A percentile compares a stretch with the other conserved stretches of the same genome.
These are phyloP conservation scores for Cenopis cana DNA, from an alignment of 2,888 invertebrate species.

Conservation along the genomic window DNA sequence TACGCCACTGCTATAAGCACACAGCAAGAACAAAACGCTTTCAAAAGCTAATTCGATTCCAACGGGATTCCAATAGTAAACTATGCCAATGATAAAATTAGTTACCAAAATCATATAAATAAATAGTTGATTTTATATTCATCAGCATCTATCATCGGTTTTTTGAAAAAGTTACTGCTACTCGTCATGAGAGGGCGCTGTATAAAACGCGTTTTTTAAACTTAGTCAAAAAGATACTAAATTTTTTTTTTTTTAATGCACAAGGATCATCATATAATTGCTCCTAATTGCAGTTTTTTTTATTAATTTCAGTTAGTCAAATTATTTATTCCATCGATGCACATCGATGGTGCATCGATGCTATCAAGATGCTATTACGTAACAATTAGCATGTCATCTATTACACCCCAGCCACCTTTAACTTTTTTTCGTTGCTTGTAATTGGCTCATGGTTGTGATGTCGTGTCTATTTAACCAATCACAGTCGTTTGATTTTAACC, in stretches of 20 bases:
- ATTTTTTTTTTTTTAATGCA: too few relatives aligned
- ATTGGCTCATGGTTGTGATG: slow-evolving; percentile 1
- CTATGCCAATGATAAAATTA: neutral
- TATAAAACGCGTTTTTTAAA: neutral
- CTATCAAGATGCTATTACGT: slow-evolving; percentile 22
- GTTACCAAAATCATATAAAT: neutral
- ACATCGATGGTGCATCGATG: too few relatives aligned
- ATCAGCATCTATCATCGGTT: too few relatives aligned
- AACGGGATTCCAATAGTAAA: neutral
- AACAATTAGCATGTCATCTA: slow-evolving; percentile 23
- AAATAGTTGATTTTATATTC: too few relatives aligned
- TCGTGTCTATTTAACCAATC: neutral
- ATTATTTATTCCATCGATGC: neutral
- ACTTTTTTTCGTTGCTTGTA: neutral
- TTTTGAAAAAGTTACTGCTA: neutral
- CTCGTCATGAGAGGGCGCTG: neutral
- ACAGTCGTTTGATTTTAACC: neutral
- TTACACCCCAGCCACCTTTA: neutral
- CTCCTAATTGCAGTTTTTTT: neutral
- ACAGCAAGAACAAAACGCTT: too few relatives aligned
- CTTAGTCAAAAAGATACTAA: too few relatives aligned
- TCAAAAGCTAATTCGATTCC: too few relatives aligned
- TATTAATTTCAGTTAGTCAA: neutral
- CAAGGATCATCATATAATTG: neutral
- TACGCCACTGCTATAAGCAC: too few relatives aligned